Evolutionary conservation across 2,797 vertebrate species (phyloP), one percentile per base, ranked within the genome.

Genomic region (Lepilemur ruficaudatus): DNA sequence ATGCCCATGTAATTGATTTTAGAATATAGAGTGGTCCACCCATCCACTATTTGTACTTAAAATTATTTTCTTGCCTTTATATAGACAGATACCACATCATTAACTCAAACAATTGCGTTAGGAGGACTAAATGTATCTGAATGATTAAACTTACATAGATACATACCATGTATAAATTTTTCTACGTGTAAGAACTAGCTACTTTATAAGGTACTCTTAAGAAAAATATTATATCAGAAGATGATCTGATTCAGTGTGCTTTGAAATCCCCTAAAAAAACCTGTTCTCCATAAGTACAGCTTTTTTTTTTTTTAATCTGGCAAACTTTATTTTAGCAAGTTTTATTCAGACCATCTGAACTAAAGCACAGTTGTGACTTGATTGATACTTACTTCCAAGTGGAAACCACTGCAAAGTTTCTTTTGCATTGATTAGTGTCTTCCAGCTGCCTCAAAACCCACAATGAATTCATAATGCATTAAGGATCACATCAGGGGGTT

Each of bases 331-430:
- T 78, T 95, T 89, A 79, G 41, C 48, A 86, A 91, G 69, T 92
- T 96, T 94, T 91, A 83, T 63, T 88, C 79, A 94, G 76, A 82
- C 43, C 35, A 88, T 84, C 17, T 80, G 59, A 96, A 67, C 46
- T 87, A 94, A 81, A 82, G 57, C 82, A 93, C 55, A 65, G 17
- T 85, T 88, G 85, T 94, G 80, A 79, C 69, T 92, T 97, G 94
- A 95, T 92, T 93, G 72, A 97, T 95, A 91, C 41, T 92, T 95
- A 94, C 57, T 90, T 97, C 79, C 57, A 84, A 95, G 72, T 83
- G 70, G 32, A 96, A 96, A 96, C 63, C 50, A 83, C 65, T 85
- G 83, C 57, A 94, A 96, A 97, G 43, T 87, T 97, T 94, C 65
- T 90, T 85, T 92, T 85, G 46, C 83, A 92, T 79, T 79, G 91